Conservation (phyloP, 92 coral and sea anemone species). For the Paragorgia papillata region DNA sequence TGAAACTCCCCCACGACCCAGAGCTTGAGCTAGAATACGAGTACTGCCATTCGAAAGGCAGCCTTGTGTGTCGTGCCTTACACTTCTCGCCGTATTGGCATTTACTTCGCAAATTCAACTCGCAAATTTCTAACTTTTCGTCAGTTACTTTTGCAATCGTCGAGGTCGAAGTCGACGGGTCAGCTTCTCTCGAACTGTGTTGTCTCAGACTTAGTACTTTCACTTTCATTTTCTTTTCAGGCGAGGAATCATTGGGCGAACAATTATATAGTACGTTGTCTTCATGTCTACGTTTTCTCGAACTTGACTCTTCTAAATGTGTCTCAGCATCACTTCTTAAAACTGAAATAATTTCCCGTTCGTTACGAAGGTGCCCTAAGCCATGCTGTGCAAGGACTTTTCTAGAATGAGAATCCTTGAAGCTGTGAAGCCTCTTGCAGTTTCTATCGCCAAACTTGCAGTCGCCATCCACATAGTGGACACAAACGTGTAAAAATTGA, state of each 20-base stretch:
- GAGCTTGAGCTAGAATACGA: background rate
- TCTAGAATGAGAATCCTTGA: background rate
- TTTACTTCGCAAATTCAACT: constrained; percentile 82
- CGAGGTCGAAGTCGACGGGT: background rate
- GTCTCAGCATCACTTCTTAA: background rate
- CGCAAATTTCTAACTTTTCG: constrained; percentile 71
- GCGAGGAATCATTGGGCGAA: background rate
- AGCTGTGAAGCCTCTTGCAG: constrained; percentile 63
- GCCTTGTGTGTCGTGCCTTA: constrained; percentile 63
- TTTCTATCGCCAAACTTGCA: constrained; percentile 71
- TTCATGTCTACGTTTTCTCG: background rate
- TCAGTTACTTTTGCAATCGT: constrained; percentile 21
- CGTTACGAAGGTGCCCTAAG: constrained; percentile 7
- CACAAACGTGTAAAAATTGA: constrained; percentile 73
- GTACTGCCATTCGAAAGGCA: constrained; percentile 89
- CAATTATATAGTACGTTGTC: constrained; percentile 3
- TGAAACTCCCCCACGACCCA: constrained; percentile 72
- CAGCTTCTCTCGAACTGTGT: background rate
- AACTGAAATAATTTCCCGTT: background rate
- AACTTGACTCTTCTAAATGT: no score
- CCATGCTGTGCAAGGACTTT: constrained; percentile 13
- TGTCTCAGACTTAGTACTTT: background rate
- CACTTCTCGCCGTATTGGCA: constrained; percentile 84
- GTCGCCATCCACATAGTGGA: constrained; percentile 65
- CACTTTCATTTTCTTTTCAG: background rate